Evolutionary conservation across 2,113 vertebrate genomes (phyloP), one percentile per base, ranked within the genome.

Genomic region (Oreochromis niloticus): DNA sequence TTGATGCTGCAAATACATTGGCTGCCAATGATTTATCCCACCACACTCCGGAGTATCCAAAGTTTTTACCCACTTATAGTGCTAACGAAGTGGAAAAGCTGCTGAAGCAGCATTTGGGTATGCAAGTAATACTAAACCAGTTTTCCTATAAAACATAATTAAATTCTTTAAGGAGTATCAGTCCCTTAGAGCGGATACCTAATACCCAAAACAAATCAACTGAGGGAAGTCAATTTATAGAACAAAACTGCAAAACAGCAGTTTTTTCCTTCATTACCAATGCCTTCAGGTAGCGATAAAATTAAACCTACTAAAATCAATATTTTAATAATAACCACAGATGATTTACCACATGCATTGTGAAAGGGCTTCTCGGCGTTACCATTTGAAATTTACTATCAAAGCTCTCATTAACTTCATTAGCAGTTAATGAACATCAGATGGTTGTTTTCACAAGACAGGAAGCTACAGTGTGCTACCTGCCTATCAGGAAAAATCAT

Each of bases 91-190:
- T 36, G 13, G 61, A 55, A 68, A 83, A 81, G 17, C 82, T 68
- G 88, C 82, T 87, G 81, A 86, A 73, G 71, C 10, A 30, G 73
- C 73, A 80, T 52, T 68, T 54, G 34, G 7, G 52, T 6, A 43
- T 41, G 22, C 48, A 89, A 39, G 16, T 30, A 57, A 80, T 3
- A 10, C 43, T 75, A 41, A 80, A 85, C 22, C 89, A 48, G 59
- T 85, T 81, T 86, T 75, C 75, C 16, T 50, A 84, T 90, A 78
- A 85, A 55, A 83, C 7, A 43, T 50, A 87, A 82, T 90, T 79
- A 68, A 57, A 85, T 79, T 43, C 13, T 85, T 78, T 81, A n/a
- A 50, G 17, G 36, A 36, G 75, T n/a, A 75, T 84, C 43, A 12
- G n/a, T 30, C 14, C 30, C 43, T 17, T 84, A 36, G 13, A 48